Evolutionary conservation across 1,140 invertebrate species (phyloP), one percentile per base, ranked within the genome.

Genomic region (Diabrotica undecimpunctata): DNA sequence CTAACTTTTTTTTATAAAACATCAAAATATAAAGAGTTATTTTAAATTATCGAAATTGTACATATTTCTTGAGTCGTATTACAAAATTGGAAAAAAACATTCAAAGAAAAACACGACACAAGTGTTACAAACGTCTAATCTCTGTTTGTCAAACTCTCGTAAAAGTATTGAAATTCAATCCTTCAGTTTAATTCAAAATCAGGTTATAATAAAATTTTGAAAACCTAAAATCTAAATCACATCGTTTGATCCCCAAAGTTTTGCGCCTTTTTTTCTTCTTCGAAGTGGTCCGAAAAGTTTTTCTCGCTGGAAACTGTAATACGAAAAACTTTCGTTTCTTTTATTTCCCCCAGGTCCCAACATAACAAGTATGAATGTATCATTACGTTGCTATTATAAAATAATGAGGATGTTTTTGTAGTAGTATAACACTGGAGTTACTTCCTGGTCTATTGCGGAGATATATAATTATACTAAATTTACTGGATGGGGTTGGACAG

Each of bases 301-400:
- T 46, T 46, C n/a, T 46, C 41, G 41, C 8, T 6, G 6, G n/a
- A 46, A 46, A 46, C 41, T 46, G 8, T 8, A 10, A 46, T 46
- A 46, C 8, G 41, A n/a, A 46, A 46, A 46, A 46, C 41, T 46
- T 46, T 46, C 25, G 25, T 25, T 46, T 10, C 5, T 46, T 46
- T 46, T 46, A 46, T 46, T 46, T 46, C 41, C 41, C 41, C 6
- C 8, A 46, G 41, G 41, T 10, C n/a, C 41, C 8, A 46, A 46
- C 41, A 46, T 46, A 46, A 46, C 41, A 46, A 46, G n/a, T 46
- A 46, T 46, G n/a, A 46, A 46, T 46, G 41, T 46, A 46, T 46
- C 41, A 46, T 46, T 46, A 46, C 41, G 41, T 46, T n/a, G 8
- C 41, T 46, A 46, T 46, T 46, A 46, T 46, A 46, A 46, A 46